These are phyloP conservation scores for Lasioglossum villosulum DNA, from an alignment of 2,888 invertebrate species.

Conservation along the genomic window DNA sequence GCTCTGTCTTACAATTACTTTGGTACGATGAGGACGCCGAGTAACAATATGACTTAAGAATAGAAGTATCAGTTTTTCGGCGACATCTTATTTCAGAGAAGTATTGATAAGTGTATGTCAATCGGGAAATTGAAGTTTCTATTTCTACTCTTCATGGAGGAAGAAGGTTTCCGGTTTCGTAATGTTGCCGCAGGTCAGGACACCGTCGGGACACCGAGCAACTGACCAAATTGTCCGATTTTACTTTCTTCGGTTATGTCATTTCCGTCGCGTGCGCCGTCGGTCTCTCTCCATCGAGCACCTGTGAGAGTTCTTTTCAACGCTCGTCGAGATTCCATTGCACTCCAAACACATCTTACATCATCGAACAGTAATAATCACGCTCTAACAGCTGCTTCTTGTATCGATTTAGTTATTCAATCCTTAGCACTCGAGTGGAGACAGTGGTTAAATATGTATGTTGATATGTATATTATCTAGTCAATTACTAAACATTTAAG, in stretches of 20 bases:
- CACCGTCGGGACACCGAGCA: slow-evolving; percentile 5
- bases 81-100: neutral
- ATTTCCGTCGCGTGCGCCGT: slow-evolving; percentile 20
- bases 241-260: slow-evolving; percentile 35
- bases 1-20: neutral
- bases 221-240: slow-evolving; percentile 31
- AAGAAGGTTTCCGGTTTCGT: slow-evolving; percentile 13
- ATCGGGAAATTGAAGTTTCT: neutral
- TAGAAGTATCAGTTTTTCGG: neutral
- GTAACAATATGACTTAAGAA: neutral
- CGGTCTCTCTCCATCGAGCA: neutral
- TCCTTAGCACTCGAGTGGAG: too few relatives aligned
- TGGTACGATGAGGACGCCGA: neutral
- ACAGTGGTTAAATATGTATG: too few relatives aligned
- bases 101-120: neutral
- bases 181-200: neutral
- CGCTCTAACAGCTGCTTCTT: neutral
- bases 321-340: neutral
- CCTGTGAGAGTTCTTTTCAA: neutral
- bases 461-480: too few relatives aligned
- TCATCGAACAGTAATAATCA: neutral
- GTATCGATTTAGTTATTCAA: neutral
- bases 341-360: neutral
- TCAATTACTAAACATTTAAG: too few relatives aligned
- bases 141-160: neutral